phyloP scores from a whole-genome alignment of 2,797 vertebrate species.

The Alcedo quadribrachys region DNA sequence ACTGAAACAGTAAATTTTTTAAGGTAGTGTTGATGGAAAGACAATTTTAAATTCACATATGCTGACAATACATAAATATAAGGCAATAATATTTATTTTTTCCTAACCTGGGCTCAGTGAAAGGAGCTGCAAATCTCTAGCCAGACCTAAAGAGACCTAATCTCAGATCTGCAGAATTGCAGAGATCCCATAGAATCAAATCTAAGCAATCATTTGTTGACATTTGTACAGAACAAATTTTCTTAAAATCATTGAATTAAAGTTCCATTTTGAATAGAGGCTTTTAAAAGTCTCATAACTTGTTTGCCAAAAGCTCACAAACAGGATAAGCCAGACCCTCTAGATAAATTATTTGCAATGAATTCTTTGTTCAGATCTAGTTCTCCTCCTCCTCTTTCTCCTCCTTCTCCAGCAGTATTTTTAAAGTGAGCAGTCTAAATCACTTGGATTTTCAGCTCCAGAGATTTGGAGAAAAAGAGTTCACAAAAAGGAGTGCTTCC shows the following conservation, averaged over 20 bases:
- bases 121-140: neutral
- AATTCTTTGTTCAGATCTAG: neutral
- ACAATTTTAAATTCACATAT: neutral
- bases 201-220: neutral
- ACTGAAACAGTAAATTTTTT: neutral
- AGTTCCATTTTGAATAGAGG: neutral
- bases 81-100: neutral
- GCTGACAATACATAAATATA: neutral
- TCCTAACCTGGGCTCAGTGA: neutral
- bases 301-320: neutral
- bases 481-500: neutral
- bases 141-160: neutral
- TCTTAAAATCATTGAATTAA: neutral
- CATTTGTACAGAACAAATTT: neutral
- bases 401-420: constrained; percentile 13
- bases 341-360: constrained; percentile 21
- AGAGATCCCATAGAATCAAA: neutral
- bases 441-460: neutral
- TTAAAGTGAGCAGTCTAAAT: constrained; percentile 3
- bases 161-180: neutral
- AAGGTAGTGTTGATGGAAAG: neutral
- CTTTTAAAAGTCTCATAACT: neutral
- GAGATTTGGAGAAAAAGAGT: neutral
- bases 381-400: neutral
- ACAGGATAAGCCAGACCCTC: neutral